Percentiles rank a stretch among this genome's conserved stretches.
phyloP scores from a whole-genome alignment of 2,888 invertebrate genomes.

The Cantharis rustica region DNA sequence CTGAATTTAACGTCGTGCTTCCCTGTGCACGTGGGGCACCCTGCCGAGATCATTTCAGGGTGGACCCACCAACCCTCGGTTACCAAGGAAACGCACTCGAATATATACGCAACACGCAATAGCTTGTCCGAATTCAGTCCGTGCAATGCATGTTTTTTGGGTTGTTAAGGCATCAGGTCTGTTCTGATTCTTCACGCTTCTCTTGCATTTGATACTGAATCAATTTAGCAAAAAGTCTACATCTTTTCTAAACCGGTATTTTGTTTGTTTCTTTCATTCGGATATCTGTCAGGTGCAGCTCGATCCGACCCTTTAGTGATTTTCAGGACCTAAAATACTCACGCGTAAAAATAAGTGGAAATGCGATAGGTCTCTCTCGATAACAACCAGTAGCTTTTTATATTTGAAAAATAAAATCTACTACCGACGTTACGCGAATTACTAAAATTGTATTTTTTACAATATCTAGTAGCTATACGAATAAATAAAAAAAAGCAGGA shows the following conservation, averaged over 20 bases:
- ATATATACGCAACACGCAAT: slow-evolving; percentile 31
- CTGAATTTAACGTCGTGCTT: slow-evolving; percentile 30
- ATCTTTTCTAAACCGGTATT: slow-evolving; percentile 16
- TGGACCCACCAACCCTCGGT: slow-evolving; percentile 30
- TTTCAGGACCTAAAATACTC: slow-evolving; percentile 24
- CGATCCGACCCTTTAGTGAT: slow-evolving; percentile 22
- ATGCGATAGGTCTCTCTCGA: slow-evolving; percentile 20
- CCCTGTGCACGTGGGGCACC: slow-evolving; percentile 31
- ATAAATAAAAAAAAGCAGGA: background rate
- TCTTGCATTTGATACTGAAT: slow-evolving; percentile 9
- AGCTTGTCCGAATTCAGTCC: slow-evolving; percentile 15
- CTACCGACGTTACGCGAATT: slow-evolving; percentile 6
- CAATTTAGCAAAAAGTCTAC: slow-evolving; percentile 12
- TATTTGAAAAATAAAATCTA: slow-evolving; percentile 11
- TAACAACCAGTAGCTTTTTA: slow-evolving; percentile 17
- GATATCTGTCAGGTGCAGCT: slow-evolving; percentile 27
- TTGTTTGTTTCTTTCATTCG: slow-evolving; percentile 23
- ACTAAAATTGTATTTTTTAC: slow-evolving; percentile 2
- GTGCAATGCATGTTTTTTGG: slow-evolving; percentile 19
- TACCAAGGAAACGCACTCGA: slow-evolving; percentile 31
- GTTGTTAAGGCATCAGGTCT: slow-evolving; percentile 15
- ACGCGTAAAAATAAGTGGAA: slow-evolving; percentile 28
- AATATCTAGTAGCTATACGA: background rate
- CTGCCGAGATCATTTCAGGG: slow-evolving; percentile 26
- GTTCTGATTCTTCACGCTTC: background rate